Evolutionary conservation across 2,888 invertebrate species (phyloP).

Genomic region (Hirtodrosophila confusa): DNA sequence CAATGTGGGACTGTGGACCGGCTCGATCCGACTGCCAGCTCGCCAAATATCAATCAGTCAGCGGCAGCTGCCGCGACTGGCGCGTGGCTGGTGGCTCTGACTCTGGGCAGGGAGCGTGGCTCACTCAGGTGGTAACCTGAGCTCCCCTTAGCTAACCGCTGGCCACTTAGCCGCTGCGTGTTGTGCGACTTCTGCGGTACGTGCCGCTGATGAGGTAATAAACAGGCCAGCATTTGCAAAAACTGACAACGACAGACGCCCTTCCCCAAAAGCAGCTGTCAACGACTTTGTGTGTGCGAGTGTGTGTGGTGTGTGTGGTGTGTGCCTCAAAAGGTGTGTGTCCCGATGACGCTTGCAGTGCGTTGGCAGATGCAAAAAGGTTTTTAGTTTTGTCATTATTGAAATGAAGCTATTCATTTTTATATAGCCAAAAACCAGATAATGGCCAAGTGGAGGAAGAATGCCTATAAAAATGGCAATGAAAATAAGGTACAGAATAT

Average conservation of each 20-base stretch:
- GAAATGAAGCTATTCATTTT: constrained; percentile 36
- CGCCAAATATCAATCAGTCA: constrained; percentile 75
- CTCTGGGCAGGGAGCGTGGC: constrained; percentile 14
- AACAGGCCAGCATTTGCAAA: constrained; percentile 54
- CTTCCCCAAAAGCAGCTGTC: constrained; percentile 65
- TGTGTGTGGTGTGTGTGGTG: constrained; percentile 6
- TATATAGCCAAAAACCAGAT: constrained; percentile 6
- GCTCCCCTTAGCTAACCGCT: constrained; percentile 23
- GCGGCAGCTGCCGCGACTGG: constrained; percentile 62
- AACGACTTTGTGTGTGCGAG: constrained; percentile 18
- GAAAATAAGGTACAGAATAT: constrained; percentile 3
- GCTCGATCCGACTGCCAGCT: constrained; percentile 32
- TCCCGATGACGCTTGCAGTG: constrained; percentile 11
- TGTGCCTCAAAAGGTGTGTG: constrained; percentile 18
- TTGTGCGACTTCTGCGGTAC: constrained; percentile 61
- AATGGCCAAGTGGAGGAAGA: constrained; percentile 9
- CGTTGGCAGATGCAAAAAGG: constrained; percentile 53
- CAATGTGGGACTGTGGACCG: constrained; percentile 39
- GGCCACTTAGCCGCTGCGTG: constrained; percentile 35
- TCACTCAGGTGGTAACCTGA: constrained; percentile 64
- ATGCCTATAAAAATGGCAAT: constrained; percentile 11
- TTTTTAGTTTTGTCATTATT: constrained; percentile 44
- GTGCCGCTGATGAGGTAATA: constrained; percentile 68
- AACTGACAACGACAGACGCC: constrained; percentile 32
- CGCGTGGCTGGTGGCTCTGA: constrained; percentile 32